phyloP scores from a whole-genome alignment of 2,113 vertebrate species.

The Chinchilla lanigera region DNA sequence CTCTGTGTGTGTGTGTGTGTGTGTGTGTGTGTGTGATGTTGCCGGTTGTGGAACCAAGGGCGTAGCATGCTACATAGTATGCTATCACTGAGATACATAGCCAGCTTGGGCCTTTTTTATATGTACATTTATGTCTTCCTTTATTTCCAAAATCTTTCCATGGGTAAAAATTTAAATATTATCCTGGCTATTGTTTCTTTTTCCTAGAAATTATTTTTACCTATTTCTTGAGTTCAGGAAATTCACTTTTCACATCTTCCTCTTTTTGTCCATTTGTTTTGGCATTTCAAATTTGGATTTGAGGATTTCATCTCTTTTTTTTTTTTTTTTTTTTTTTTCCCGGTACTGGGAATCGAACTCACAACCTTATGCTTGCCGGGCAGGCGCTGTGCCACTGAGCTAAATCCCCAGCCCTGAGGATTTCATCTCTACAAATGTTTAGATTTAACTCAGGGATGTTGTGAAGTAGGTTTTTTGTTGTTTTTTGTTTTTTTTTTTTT shows the following conservation, averaged over 20 bases:
- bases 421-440: neutral
- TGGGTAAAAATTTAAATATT: constrained; percentile 5
- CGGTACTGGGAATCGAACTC: too few relatives aligned
- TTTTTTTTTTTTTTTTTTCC: too few relatives aligned
- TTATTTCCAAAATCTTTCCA: constrained; percentile 34
- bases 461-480: neutral
- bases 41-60: too few relatives aligned
- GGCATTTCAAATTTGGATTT: neutral
- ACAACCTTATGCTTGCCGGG: too few relatives aligned
- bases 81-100: neutral
- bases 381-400: too few relatives aligned
- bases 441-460: neutral
- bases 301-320: too few relatives aligned
- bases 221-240: neutral
- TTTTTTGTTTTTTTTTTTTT: constrained; percentile 26
- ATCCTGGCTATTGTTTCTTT: neutral
- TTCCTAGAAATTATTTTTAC: neutral
- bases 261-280: constrained; percentile 4
- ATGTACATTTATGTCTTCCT: neutral
- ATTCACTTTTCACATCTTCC: constrained; percentile 7
- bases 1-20: neutral
- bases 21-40: neutral
- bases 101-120: neutral
- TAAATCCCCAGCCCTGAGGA: too few relatives aligned
- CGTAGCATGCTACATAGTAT: neutral